Percentiles rank a stretch among this genome's conserved stretches.
Conservation (phyloP, 2,113 vertebrate genomes). For the Sebastes fasciatus region DNA sequence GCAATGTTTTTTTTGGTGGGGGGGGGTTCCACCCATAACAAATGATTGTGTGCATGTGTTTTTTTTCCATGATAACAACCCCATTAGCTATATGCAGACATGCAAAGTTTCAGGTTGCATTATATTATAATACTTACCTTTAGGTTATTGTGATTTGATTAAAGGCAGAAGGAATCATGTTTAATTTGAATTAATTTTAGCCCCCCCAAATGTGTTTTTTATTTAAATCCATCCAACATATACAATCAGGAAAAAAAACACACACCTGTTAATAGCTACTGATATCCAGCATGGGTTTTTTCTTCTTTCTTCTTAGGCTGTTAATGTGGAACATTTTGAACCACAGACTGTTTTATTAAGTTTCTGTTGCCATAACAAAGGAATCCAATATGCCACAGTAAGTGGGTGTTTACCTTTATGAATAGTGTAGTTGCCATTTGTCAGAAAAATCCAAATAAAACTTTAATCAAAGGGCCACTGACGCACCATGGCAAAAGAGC, state of each 20-base stretch:
- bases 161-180: not conserved
- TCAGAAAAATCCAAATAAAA: too few species aligned
- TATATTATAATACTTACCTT: not conserved
- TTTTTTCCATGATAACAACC: not conserved
- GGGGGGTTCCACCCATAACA: too few species aligned
- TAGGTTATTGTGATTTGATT: not conserved
- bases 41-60: not conserved
- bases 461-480: too few species aligned
- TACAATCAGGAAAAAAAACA: not conserved
- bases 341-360: not conserved
- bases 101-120: not conserved
- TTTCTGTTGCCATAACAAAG: constrained; percentile 44
- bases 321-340: not conserved
- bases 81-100: not conserved
- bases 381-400: constrained; percentile 7
- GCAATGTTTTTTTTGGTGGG: not conserved
- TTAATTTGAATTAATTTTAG: not conserved
- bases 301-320: not conserved
- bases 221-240: not conserved
- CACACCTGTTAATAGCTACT: constrained; percentile 7
- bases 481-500: too few species aligned
- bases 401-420: constrained; percentile 6
- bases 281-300: not conserved
- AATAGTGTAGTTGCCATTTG: not conserved
- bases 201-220: not conserved